Evolutionary conservation across 2,797 vertebrate species (phyloP).

Genomic region (Iguana delicatissima): DNA sequence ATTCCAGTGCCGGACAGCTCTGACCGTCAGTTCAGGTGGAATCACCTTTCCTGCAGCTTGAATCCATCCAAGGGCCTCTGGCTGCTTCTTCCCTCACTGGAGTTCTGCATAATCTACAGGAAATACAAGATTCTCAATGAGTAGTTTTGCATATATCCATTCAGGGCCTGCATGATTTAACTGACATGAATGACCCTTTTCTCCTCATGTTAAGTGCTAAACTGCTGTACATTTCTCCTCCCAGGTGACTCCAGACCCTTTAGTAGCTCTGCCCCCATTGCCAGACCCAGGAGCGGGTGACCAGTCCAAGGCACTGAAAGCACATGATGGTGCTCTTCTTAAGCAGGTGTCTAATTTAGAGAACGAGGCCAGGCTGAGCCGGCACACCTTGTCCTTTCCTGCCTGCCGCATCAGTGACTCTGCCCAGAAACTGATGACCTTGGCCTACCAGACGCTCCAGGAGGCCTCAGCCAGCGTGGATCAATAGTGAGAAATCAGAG

Average conservation of each 20-base stretch:
- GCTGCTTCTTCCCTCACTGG: background rate
- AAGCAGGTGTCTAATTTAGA: slow-evolving; percentile 70
- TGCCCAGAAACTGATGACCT: slow-evolving; percentile 91
- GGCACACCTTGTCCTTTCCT: slow-evolving; percentile 87
- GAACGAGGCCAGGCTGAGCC: slow-evolving; percentile 81
- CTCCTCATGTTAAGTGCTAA: background rate
- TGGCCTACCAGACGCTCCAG: slow-evolving; percentile 89
- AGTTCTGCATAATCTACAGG: background rate
- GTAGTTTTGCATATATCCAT: background rate
- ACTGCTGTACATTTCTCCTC: background rate
- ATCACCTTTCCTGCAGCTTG: too few relatives aligned
- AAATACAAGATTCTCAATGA: background rate
- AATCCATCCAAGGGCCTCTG: too few relatives aligned
- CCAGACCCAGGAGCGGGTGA: slow-evolving; percentile 73
- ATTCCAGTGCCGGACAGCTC: too few relatives aligned
- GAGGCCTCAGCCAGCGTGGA: slow-evolving; percentile 91
- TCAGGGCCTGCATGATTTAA: background rate
- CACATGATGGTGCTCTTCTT: background rate
- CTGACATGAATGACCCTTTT: too few relatives aligned
- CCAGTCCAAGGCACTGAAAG: slow-evolving; percentile 67
- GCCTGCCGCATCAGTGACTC: slow-evolving; percentile 92
- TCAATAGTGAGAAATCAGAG: slow-evolving; percentile 83
- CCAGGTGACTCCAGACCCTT: slow-evolving; percentile 89
- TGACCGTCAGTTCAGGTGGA: too few relatives aligned
- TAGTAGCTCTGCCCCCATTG: slow-evolving; percentile 83